Evolutionary conservation across 2,888 invertebrate genomes (phyloP).

Genomic region (Zhuqinia jingwanae): DNA sequence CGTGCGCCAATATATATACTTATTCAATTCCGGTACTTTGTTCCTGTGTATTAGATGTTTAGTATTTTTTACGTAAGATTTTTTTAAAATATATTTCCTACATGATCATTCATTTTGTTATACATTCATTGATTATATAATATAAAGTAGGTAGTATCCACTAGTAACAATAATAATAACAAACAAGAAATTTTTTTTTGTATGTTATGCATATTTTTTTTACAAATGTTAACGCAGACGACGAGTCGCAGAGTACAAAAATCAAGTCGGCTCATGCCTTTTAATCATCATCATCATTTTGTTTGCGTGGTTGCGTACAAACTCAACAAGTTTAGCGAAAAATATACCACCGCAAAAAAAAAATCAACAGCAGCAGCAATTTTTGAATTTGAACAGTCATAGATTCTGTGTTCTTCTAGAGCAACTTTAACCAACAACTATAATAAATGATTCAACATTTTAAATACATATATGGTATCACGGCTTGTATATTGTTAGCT

Average conservation of each 20-base stretch:
- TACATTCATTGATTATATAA: background rate
- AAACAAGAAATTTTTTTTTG: background rate
- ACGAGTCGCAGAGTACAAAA: background rate
- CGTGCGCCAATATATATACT: too few relatives aligned
- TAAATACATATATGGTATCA: too few relatives aligned
- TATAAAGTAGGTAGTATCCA: too few relatives aligned
- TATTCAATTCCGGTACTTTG: too few relatives aligned
- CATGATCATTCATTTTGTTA: slow-evolving; percentile 35
- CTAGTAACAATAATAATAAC: background rate
- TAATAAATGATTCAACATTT: too few relatives aligned
- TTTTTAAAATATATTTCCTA: slow-evolving; percentile 3
- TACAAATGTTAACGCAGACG: background rate
- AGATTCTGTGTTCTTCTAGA: too few relatives aligned
- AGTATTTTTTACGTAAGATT: too few relatives aligned
- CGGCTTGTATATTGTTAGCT: too few relatives aligned
- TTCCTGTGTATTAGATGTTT: too few relatives aligned
- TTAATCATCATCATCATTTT: background rate
- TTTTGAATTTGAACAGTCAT: too few relatives aligned
- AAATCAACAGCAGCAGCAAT: too few relatives aligned
- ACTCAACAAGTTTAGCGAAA: background rate
- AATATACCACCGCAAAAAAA: background rate
- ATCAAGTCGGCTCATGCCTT: background rate
- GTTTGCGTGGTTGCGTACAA: background rate
- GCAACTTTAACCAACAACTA: too few relatives aligned
- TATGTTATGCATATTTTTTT: background rate